Base-by-base conservation (phyloP, 1,140 invertebrate species). In the Drosophila tristis region DNA sequence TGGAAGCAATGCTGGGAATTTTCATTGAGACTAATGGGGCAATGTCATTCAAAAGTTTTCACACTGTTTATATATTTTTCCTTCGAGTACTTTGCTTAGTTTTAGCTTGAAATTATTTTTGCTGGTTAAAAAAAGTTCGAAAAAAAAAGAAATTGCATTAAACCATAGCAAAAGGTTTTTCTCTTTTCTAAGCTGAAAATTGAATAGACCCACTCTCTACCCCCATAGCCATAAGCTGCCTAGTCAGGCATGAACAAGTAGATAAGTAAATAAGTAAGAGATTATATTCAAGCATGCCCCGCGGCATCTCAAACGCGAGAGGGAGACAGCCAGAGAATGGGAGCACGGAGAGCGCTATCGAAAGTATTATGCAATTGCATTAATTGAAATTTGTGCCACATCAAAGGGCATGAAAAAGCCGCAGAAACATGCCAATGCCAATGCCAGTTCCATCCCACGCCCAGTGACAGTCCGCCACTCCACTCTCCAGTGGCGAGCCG, bases 331-430 rank as follows among this genome's bases (percentile, higher is more conserved):
- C 16, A 16, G 16, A 2, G 16, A 57, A n/a, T 16, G 11, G n/a
- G 1, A 8, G 59, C 29, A 31, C n/a, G 23, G 0, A 4, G 0
- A 25, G 48, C 8, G 15, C 7, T 13, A 8, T 49, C 55, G 11
- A 55, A 72, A 73, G 44, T 63, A 63, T 67, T 62, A 74, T 74
- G 77, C 73, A 74, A 77, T 80, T 80, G 63, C 47, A 39, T 60
- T 84, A 86, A 86, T 86, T 80, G 64, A 70, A 80, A 67, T 66
- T 54, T 51, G 50, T 51, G 60, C 81, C 81, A 85, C 80, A 84
- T 80, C 76, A 85, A 80, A 85, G 63, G 15, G 49, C 53, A 55
- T 6, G 29, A 43, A 65, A 73, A 67, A 58, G 62, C 50, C 76
- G 51, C 75, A 79, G 58, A 73, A 60, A 35, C 16, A 58, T 43